Percentiles rank a stretch among this genome's conserved stretches.
These are phyloP conservation scores for Micromesistius poutassou DNA, from an alignment of 2,797 vertebrate genomes.

Conservation along the genomic window DNA sequence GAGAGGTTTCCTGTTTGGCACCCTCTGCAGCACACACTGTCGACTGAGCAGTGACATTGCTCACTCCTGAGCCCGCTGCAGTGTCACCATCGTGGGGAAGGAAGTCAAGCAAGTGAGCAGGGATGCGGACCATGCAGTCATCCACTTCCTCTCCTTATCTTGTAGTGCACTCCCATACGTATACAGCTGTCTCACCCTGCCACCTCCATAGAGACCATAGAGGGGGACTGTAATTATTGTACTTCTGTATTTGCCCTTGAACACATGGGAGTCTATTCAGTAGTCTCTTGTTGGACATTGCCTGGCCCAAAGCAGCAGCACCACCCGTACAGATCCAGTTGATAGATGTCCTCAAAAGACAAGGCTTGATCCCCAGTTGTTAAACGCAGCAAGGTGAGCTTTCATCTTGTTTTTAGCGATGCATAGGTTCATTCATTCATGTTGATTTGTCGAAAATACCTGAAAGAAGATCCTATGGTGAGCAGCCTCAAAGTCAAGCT, in stretches of 20 bases:
- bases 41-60: background rate
- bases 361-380: background rate
- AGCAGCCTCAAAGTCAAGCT: background rate
- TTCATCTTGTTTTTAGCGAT: background rate
- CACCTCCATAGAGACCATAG: background rate
- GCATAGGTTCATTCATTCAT: background rate
- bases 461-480: background rate
- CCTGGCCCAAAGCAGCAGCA: background rate
- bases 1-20: background rate
- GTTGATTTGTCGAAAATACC: background rate
- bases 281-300: background rate
- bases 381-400: background rate
- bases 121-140: background rate
- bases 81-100: background rate
- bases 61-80: background rate
- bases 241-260: background rate
- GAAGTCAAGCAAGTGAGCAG: background rate
- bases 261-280: background rate
- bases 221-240: background rate
- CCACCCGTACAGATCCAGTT: background rate
- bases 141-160: background rate
- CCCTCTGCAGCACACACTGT: background rate
- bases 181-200: background rate
- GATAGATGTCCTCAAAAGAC: background rate
- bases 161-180: background rate